Percentiles rank a stretch among this genome's conserved stretches.
These are phyloP conservation scores for Paramisgurnus dabryanus DNA, from an alignment of 2,113 vertebrate species.

Conservation along the genomic window DNA sequence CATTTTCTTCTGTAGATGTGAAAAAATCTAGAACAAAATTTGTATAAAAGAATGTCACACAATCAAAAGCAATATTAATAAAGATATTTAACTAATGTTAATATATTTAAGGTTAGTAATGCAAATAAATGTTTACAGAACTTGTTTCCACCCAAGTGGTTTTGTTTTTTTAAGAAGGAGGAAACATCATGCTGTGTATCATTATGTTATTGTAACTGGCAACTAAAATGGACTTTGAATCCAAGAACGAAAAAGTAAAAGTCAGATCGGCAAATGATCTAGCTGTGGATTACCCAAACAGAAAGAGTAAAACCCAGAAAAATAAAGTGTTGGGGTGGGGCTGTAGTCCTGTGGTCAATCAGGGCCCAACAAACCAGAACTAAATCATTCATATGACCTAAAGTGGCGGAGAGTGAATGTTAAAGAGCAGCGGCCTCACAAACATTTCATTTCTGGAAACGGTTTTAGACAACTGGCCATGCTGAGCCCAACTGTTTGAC, in stretches of 20 bases:
- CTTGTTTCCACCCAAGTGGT: background rate
- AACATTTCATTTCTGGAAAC: background rate
- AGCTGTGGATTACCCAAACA: background rate
- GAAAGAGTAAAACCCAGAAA: background rate
- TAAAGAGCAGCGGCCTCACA: background rate
- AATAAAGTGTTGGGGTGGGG: background rate
- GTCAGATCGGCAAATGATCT: background rate
- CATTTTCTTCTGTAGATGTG: no score
- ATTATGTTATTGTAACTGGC: background rate
- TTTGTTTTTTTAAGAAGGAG: background rate
- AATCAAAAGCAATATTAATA: no score
- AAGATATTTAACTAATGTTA: background rate
- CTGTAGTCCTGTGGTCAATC: background rate
- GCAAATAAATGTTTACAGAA: background rate
- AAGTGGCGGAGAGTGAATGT: background rate
- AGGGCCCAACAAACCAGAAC: background rate
- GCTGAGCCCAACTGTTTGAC: conserved; percentile 19
- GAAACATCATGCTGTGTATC: background rate
- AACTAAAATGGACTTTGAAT: no score
- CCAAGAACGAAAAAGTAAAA: background rate
- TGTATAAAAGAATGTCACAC: no score
- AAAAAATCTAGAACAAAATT: no score
- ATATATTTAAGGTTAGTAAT: no score
- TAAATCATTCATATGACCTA: conserved; percentile 20
- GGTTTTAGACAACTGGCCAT: conserved; percentile 26